Base-by-base conservation (phyloP, 2,113 vertebrate species). In the Rhinichthys klamathensis region DNA sequence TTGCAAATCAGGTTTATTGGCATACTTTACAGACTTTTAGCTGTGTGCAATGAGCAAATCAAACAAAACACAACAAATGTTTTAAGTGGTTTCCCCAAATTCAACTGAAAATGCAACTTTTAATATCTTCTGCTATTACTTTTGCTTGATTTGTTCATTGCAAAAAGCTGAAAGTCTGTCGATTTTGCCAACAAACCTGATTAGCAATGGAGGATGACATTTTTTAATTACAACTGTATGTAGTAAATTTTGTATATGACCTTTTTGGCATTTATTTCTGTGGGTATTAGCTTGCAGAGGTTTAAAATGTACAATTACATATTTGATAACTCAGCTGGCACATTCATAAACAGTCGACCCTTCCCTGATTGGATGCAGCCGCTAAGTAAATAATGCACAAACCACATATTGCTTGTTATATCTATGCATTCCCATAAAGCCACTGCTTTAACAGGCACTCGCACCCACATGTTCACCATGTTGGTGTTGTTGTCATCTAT, bases 251-350 rank as follows among this genome's bases (percentile, higher is more conserved):
- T 18, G 56, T 21, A 69, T 49, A 32, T 77, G 32, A 51, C 32
- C 69, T 80, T 75, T 85, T 76, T 72, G 76, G 77, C 56, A 79
- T 79, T 38, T 32, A 41, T 35, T 88, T 82, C 69, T 73, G 41
- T 74, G 44, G 60, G 35, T 61, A 63, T 32, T 77, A 79, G 79
- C 79, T 65, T 56, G 54, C 54, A 56, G 54, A 56, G 54, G 18
- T 56, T 3, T 38, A 70, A 70, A 41, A 70, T 46, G 41, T 46
- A 16, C n/a, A 27, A 12, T 80, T 73, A 46, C 70, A 15, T 16
- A 73, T n/a, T 46, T 3, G 12, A 73, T 73, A 46, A 46, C 41
- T 73, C 70, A 69, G 18, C 61, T 82, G 44, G 61, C 80, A 82
- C 61, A 61, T 61, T 61, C 77, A 51, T 51, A 11, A 44, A 65